Conservation (phyloP, 2,113 vertebrate species). For the Bettongia penicillata region DNA sequence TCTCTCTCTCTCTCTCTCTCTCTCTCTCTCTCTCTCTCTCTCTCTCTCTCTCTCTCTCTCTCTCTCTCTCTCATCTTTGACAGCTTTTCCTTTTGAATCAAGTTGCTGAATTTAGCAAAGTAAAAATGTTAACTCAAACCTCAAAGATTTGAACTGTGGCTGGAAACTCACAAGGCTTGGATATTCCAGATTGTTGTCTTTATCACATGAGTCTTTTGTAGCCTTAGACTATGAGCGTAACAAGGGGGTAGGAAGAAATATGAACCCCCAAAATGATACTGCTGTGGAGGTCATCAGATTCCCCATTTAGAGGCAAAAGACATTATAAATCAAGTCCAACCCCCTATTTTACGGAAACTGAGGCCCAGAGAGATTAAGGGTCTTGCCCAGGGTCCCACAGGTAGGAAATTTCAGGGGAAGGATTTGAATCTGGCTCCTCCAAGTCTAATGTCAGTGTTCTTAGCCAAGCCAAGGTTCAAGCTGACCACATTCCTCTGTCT, state of each 20-base stretch:
- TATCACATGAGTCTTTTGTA: neutral
- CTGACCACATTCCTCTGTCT: neutral
- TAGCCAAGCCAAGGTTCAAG: neutral
- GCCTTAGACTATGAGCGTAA: neutral
- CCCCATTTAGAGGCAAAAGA: neutral
- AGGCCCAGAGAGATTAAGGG: neutral
- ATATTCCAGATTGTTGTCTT: neutral
- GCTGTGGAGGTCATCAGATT: neutral
- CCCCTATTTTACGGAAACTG: neutral
- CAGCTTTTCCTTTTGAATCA: conserved; percentile 68
- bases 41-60: neutral
- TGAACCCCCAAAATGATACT: neutral
- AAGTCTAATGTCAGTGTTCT: neutral
- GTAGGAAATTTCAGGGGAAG: neutral
- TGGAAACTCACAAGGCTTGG: neutral
- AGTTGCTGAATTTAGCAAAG: conserved; percentile 61
- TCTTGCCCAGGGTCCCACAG: neutral
- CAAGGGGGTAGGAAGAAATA: neutral
- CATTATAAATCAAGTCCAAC: neutral
- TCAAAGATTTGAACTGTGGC: conserved; percentile 52
- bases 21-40: neutral
- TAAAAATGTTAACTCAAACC: conserved; percentile 72
- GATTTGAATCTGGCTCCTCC: neutral
- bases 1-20: conserved; percentile 10
- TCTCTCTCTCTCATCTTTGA: neutral